Base-by-base conservation (phyloP, 2,113 vertebrate genomes). In the Pseudois nayaur region DNA sequence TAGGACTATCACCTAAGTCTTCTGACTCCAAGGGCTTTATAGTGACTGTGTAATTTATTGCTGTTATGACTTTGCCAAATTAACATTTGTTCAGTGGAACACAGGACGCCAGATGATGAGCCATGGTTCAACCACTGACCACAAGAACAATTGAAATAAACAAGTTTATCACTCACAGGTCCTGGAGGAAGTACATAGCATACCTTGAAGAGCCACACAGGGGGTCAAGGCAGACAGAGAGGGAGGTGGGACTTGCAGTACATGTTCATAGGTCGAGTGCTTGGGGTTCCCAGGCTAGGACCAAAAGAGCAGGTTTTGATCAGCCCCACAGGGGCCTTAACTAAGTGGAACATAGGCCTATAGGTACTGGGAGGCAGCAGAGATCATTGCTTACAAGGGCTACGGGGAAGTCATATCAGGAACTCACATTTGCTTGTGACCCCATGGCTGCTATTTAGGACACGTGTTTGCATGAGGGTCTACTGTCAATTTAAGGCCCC, bases 11-110 rank as follows among this genome's bases (percentile, higher is more conserved):
- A 87, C 5, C 12, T 29, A n/a, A 3, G 23, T 81, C 27, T 86
- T 8, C 19, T 76, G 36, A 84, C 6, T 87, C 79, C 62, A 33
- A 29, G 71, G 64, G 54, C 90, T 48, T 91, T 82, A 59, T 1
- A 40, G 29, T 45, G 15, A 92, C n/a, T 87, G 3, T 48, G 45
- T 40, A 36, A 87, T 36, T 45, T 60, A 57, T 59, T 55, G 29
- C 60, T 76, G 64, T 33, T 96, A 60, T 11, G 60, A 83, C 50
- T 74, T 88, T 90, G 48, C 36, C 31, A 93, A 93, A 78, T 84
- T 76, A 93, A 85, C 36, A 40, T 89, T 81, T 91, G 27, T 82
- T 85, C 64, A 40, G 14, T 16, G 14, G 40, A 89, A 50, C 67
- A 85, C 67, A 33, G 27, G 31, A 57, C 6, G 27, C 40, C 14